Evolutionary conservation across 1,140 invertebrate species (phyloP), one percentile per base, ranked within the genome.

Genomic region (Rhizoglyphus robini): DNA sequence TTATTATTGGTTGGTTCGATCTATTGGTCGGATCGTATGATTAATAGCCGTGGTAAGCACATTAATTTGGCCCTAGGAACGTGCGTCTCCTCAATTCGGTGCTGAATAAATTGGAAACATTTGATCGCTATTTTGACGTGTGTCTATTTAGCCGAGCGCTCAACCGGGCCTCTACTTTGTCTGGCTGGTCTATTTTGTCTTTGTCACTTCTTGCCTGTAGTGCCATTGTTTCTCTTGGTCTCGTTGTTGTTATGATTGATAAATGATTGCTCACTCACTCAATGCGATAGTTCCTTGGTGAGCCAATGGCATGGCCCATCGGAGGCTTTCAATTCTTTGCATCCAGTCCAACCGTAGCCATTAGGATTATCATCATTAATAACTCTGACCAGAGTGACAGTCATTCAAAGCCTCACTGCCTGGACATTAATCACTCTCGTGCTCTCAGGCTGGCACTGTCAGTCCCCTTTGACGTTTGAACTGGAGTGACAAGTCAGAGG

Each of bases 51-150:
- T 23, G 23, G 41, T 46, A 23, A n/a, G 41, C 41, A 46, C 41
- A 46, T 46, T 23, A 23, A 46, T 23, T 46, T 15, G 23, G 41
- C 15, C 15, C 15, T 15, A 46, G 41, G n/a, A n/a, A n/a, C n/a
- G n/a, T n/a, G n/a, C n/a, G n/a, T n/a, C n/a, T n/a, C n/a, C n/a
- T n/a, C n/a, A n/a, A n/a, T n/a, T n/a, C n/a, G n/a, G n/a, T n/a
- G n/a, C n/a, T n/a, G n/a, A n/a, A n/a, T n/a, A n/a, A n/a, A n/a
- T n/a, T n/a, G n/a, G n/a, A n/a, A n/a, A n/a, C n/a, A n/a, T n/a
- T n/a, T n/a, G n/a, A n/a, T n/a, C n/a, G n/a, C 51, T 54, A 54
- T 54, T 54, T 54, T 54, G 51, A 54, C 51, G 51, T 54, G 51
- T 54, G 51, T 54, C 51, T 54, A 54, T 25, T 27, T 54, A 32